Conservation (phyloP, 2,113 vertebrate species). For the Rhea americana region DNA sequence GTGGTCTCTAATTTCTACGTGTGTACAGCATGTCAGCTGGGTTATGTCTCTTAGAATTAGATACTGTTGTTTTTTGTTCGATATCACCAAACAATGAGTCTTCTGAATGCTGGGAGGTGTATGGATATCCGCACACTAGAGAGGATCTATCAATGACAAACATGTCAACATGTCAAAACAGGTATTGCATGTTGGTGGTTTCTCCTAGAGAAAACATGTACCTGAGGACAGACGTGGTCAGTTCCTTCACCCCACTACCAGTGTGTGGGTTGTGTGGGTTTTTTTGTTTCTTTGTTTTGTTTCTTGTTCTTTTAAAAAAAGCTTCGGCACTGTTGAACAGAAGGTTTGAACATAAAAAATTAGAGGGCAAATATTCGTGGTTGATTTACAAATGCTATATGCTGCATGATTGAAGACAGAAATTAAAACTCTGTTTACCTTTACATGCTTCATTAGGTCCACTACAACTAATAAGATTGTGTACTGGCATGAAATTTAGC, state of each 20-base stretch:
- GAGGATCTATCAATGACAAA: not conserved
- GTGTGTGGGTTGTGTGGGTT: not conserved
- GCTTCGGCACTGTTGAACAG: not conserved
- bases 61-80: fast-evolving
- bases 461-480: not conserved
- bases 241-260: not conserved
- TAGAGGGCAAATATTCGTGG: not conserved
- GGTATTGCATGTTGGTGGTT: not conserved
- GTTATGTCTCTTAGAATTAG: not conserved
- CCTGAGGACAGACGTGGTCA: fast-evolving
- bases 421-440: not conserved
- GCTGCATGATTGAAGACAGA: not conserved
- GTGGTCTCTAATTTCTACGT: not conserved
- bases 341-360: not conserved
- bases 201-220: not conserved
- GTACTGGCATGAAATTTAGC: not conserved
- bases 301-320: not conserved
- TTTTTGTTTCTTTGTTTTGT: not conserved
- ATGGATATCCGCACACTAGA: not conserved
- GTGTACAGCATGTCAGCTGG: not conserved
- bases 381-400: not conserved
- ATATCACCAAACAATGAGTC: not conserved
- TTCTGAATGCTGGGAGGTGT: not conserved
- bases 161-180: no score
- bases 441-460: not conserved